Base-by-base conservation (phyloP, 2,797 vertebrate genomes). In the Spatula versicolor region DNA sequence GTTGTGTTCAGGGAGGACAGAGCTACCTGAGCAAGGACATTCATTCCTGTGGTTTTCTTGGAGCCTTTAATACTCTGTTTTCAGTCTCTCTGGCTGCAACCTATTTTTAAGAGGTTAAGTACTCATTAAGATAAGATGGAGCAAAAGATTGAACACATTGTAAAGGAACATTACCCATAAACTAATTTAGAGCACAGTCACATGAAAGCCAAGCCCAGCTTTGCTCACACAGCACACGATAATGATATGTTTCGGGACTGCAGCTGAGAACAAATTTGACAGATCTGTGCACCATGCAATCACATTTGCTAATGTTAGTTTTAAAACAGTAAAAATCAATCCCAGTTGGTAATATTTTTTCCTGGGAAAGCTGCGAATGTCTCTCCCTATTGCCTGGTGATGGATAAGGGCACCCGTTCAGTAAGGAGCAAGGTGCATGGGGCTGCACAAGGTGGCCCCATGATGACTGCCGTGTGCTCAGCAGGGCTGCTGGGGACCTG, bases 251-350 rank as follows among this genome's bases (percentile, higher is more conserved):
- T 72, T 88, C 78, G 73, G 92, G 45, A 52, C 80, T 82, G 87
- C 88, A 96, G 91, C 84, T 43, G 92, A 91, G 89, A 97, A 80
- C 73, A 92, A 54, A 90, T 92, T 91, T 92, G 82, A 48, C 86
- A 93, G 75, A 92, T 96, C 80, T 20, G 76, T 62, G 67, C 59
- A 80, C 92, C 2, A 46, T 84, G 93, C 66, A 74, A 64, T 66
- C 73, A 25, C 76, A 62, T 56, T 71, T 92, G 86, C 66, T 74
- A 66, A 82, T 69, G 85, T 84, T 83, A 33, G 92, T 74, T 94
- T 95, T 88, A 67, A 95, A 83, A 90, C 93, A 97, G 93, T 88
- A 59, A 22, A 66, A 71, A 86, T 46, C 85, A 37, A 62, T 69
- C 80, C 74, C 46, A 13, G 71, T 79, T 63, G 81, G 82, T 92